These are phyloP conservation scores for Molanna angustata DNA, from an alignment of 2,888 invertebrate genomes.

Conservation along the genomic window DNA sequence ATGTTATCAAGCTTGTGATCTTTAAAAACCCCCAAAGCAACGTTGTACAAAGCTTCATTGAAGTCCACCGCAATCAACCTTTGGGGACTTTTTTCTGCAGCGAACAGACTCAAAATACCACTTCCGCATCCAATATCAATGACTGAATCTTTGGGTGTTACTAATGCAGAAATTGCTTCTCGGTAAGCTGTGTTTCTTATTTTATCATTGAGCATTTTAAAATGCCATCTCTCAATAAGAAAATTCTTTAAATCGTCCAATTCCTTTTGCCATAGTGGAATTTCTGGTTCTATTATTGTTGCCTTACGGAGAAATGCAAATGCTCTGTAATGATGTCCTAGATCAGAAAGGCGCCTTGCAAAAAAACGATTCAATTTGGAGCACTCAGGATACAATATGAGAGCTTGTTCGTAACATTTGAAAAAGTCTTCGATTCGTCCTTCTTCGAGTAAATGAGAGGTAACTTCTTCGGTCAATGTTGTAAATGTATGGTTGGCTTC, in stretches of 20 bases:
- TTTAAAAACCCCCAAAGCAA: slow-evolving; percentile 58
- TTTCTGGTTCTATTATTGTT: slow-evolving; percentile 48
- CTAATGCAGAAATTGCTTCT: slow-evolving; percentile 57
- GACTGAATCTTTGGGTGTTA: slow-evolving; percentile 52
- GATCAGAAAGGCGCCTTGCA: slow-evolving; percentile 7
- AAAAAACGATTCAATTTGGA: slow-evolving; percentile 17
- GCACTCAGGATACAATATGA: slow-evolving; percentile 22
- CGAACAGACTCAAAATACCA: slow-evolving; percentile 70
- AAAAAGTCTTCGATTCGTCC: slow-evolving; percentile 17
- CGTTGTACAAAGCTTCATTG: slow-evolving; percentile 59
- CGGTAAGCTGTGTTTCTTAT: slow-evolving; percentile 64
- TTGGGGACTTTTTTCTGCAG: slow-evolving; percentile 53
- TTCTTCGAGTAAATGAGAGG: not conserved
- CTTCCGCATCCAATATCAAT: slow-evolving; percentile 78
- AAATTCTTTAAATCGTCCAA: slow-evolving; percentile 66
- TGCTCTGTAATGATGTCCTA: slow-evolving; percentile 55
- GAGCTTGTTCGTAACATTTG: slow-evolving; percentile 21
- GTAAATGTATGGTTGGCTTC: slow-evolving; percentile 5
- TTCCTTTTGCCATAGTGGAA: slow-evolving; percentile 62
- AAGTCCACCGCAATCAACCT: slow-evolving; percentile 67
- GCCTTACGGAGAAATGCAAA: slow-evolving; percentile 57
- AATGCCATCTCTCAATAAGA: slow-evolving; percentile 77
- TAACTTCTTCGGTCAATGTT: slow-evolving; percentile 4
- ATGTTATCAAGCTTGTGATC: slow-evolving; percentile 47
- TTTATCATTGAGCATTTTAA: slow-evolving; percentile 76